A percentile compares a stretch with the other conserved stretches of the same genome.
These are phyloP conservation scores for Sarcophaga peregrina DNA, from an alignment of 1,140 invertebrate genomes.

Conservation along the genomic window DNA sequence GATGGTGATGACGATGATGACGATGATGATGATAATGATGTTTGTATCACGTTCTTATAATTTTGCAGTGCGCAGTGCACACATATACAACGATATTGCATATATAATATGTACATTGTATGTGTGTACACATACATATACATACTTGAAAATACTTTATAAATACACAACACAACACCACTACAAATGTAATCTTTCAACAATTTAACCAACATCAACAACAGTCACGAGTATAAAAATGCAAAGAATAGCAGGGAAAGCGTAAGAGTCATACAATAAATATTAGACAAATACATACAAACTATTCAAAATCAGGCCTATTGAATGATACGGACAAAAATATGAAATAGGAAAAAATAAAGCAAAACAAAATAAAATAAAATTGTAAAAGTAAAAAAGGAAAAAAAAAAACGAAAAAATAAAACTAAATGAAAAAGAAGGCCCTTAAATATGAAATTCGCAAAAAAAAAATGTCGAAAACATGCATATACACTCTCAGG, in stretches of 20 bases:
- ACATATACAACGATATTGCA: background rate
- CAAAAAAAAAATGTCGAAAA: no score
- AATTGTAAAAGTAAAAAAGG: background rate
- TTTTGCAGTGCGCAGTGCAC: slow-evolving; percentile 18
- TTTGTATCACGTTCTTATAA: no score
- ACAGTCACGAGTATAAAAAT: background rate
- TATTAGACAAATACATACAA: background rate
- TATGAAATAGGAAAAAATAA: background rate
- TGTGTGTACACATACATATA: background rate
- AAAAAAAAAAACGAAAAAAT: background rate
- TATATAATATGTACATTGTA: background rate
- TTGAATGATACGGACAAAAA: background rate
- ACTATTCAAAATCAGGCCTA: background rate
- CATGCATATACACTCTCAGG: no score
- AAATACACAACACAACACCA: no score
- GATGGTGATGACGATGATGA: no score
- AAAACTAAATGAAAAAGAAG: no score
- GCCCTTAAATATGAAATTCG: no score
- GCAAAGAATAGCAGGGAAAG: background rate
- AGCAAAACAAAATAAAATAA: background rate
- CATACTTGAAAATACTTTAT: background rate
- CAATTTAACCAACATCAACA: slow-evolving; percentile 1
- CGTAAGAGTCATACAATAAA: background rate
- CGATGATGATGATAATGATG: no score
- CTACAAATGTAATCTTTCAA: background rate